Evolutionary conservation across 2,888 invertebrate genomes (phyloP).

Genomic region (Catocala nupta): DNA sequence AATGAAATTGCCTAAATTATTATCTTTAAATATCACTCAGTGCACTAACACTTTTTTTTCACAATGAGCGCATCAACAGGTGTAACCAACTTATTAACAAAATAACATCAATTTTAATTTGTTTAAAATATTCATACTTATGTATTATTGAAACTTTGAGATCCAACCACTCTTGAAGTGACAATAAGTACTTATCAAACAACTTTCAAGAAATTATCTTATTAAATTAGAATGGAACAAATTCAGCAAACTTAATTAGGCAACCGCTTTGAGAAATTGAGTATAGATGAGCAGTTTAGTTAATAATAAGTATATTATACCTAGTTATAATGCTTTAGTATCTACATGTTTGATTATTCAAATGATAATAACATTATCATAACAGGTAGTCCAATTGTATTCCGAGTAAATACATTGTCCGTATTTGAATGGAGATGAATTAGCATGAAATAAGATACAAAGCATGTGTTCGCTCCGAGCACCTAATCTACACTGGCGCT

Average conservation of each 20-base stretch:
- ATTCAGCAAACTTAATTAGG: background rate
- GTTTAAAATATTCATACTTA: background rate
- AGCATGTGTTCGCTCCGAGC: slow-evolving; percentile 1
- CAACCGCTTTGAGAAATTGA: background rate
- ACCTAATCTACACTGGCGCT: slow-evolving; percentile 1
- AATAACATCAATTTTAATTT: background rate
- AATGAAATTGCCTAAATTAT: too few relatives aligned
- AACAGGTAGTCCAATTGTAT: background rate
- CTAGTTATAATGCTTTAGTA: too few relatives aligned
- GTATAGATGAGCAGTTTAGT: background rate
- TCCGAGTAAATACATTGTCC: background rate
- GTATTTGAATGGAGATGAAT: slow-evolving; percentile 4
- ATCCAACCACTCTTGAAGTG: background rate
- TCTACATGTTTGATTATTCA: background rate
- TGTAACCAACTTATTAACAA: background rate
- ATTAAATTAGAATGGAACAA: background rate
- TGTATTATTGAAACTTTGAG: background rate
- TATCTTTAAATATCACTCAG: too few relatives aligned
- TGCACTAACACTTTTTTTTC: too few relatives aligned
- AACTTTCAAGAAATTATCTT: slow-evolving; percentile 5
- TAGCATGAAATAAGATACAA: background rate
- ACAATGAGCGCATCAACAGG: background rate
- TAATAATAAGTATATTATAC: too few relatives aligned
- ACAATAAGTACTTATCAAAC: slow-evolving; percentile 1
- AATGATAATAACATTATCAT: background rate